Evolutionary conservation across 37 sponge, comb jelly and placozoan species (phyloP), one percentile per base, ranked within the genome.

Genomic region (Cliona cf. orientalis): DNA sequence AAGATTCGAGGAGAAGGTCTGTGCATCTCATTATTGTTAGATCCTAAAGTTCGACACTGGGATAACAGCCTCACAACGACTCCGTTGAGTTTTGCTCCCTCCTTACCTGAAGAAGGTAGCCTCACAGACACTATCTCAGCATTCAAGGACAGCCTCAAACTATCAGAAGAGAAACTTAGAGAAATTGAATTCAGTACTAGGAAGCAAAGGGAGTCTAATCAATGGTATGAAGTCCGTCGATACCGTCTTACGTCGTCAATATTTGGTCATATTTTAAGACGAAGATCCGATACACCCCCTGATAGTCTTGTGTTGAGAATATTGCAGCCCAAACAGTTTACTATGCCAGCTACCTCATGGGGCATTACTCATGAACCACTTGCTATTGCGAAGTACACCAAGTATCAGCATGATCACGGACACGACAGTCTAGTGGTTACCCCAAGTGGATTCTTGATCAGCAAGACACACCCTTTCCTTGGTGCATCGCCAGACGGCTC

Each of bases 401-500:
- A 28, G 2, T 69, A 75, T 38, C 71, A 88, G 44, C 46, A 82
- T 19, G 5, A 33, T 14, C 43, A 81, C 44, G 89, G 89, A 17
- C 79, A 88, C 63, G 67, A 45, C 9, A 56, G 69, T 40, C 32
- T 88, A 43, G 22, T 42, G 34, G 88, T 88, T 1, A 41, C 23
- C 41, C 55, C 88, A 57, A 76, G 56, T 66, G 82, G 88, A 32
- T 80, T 88, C 57, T 36, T 77, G 2, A 67, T 88, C 29, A 77
- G 70, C 36, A 17, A 53, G 11, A 29, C 59, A 23, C 76, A 82
- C n/a, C 71, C 77, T 3, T 81, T 46, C 42, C 76, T 82, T 53
- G 89, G 89, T 37, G 89, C n/a, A 11, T 49, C 17, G 55, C 78
- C 89, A 66, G 89, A 89, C 78, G 79, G 84, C 29, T 36, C 58